Evolutionary conservation across 1,140 invertebrate genomes (phyloP), one percentile per base, ranked within the genome.

Genomic region (Trinorchestia longiramus): DNA sequence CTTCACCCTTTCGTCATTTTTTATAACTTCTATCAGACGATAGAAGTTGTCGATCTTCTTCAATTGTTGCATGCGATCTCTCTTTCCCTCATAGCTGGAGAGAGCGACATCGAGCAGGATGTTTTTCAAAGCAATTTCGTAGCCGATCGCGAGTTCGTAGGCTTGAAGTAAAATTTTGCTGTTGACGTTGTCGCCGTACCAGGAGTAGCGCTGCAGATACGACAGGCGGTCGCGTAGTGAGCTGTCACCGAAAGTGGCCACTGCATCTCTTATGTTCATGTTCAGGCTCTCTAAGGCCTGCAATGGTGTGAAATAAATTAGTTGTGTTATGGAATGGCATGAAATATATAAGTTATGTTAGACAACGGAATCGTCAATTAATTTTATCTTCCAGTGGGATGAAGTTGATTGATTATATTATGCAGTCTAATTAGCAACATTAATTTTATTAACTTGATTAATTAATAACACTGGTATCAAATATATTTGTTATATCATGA

Each of bases 71-170:
- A 90, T 41, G 88, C 43, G 41, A 19, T 41, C 41, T 42, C n/a
- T 36, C 28, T 77, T 77, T 36, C 62, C 36, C 62, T 36, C 62
- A 36, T 36, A 23, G 62, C 15, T 77, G 15, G 15, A 43, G 43
- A 90, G 88, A 90, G n/a, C 41, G n/a, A 43, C 88, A 43, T 90
- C 88, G 88, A 90, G 88, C 88, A 8, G 88, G 43, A 90, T 15
- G 41, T 90, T 90, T 11, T 41, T 90, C 41, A 90, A 43, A 43
- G 88, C 88, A 43, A 43, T 90, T 90, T 90, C 88, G 41, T 42
- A 90, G n/a, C 88, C 88, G 41, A 90, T 36, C 4, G 41, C 88
- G 1, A 90, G 43, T 42, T 90, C 88, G 36, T 42, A 90, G 41
- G 41, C 88, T 1, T 90, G 28, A 17, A 90, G 41, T 0, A 90